A percentile compares a stretch with the other conserved stretches of the same genome.
Conservation (phyloP, 2,797 vertebrate genomes). For the Moxostoma hubbsi region DNA sequence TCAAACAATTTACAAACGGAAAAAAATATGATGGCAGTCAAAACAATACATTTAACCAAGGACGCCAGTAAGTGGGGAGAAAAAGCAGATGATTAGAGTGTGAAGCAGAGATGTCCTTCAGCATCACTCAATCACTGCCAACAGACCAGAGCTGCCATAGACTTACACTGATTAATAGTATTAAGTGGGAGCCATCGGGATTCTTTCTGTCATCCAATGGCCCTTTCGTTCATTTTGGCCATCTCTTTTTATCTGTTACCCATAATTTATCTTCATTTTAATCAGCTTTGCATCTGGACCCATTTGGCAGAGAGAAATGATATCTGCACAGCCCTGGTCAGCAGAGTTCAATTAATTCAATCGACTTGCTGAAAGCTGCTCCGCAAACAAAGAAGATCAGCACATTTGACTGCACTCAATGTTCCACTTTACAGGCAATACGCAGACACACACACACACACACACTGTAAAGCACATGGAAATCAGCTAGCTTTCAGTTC, state of each 20-base stretch:
- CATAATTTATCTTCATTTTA: conserved; percentile 56
- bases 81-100: conserved; percentile 40
- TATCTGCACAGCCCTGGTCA: conserved; percentile 41
- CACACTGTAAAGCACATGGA: conserved; percentile 75
- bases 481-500: conserved; percentile 72
- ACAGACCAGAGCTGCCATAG: conserved; percentile 37
- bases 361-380: conserved; percentile 53
- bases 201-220: conserved; percentile 44
- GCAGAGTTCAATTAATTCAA: conserved; percentile 60
- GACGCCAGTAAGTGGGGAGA: conserved; percentile 34
- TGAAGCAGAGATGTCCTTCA: conserved; percentile 41
- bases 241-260: conserved; percentile 52
- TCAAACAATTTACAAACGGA: not conserved
- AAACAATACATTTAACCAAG: conserved; percentile 37
- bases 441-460: conserved; percentile 70
- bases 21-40: conserved; percentile 3
- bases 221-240: conserved; percentile 50
- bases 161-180: conserved; percentile 55
- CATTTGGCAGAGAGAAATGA: conserved; percentile 46
- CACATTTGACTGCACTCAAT: conserved; percentile 80
- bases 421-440: conserved; percentile 58
- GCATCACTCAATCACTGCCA: conserved; percentile 34
- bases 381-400: conserved; percentile 62
- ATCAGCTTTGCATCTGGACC: conserved; percentile 54
- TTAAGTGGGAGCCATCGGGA: conserved; percentile 52